These are phyloP conservation scores for Tetraneura akinire DNA, from an alignment of 1,140 invertebrate genomes.

Conservation along the genomic window DNA sequence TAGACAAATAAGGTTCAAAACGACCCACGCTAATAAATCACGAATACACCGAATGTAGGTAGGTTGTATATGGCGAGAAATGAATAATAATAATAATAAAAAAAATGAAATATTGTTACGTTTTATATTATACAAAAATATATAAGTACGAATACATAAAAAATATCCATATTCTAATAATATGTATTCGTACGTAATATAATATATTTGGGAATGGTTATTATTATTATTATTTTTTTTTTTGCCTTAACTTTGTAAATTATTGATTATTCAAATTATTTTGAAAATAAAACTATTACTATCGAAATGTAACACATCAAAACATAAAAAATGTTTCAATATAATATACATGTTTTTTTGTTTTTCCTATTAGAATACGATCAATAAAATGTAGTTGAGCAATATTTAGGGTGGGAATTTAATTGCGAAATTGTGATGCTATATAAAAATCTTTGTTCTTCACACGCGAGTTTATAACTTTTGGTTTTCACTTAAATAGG, in stretches of 20 bases:
- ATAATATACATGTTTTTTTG: background rate
- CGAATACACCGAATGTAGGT: background rate
- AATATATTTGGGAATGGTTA: too few species aligned
- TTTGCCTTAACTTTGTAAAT: too few species aligned
- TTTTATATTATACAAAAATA: too few species aligned
- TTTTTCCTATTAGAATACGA: background rate
- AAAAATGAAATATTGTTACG: too few species aligned
- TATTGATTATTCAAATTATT: too few species aligned
- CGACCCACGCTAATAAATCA: slow-evolving; percentile 17
- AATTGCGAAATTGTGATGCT: slow-evolving; percentile 35
- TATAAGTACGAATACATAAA: too few species aligned
- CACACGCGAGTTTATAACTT: slow-evolving; percentile 4
- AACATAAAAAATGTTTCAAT: background rate
- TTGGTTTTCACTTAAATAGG: slow-evolving; percentile 33
- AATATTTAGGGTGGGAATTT: slow-evolving; percentile 26
- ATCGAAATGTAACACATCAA: background rate
- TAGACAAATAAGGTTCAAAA: slow-evolving; percentile 36
- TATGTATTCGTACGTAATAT: too few species aligned
- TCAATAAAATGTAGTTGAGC: background rate
- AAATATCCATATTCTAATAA: too few species aligned
- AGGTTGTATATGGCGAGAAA: too few species aligned
- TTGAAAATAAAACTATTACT: too few species aligned
- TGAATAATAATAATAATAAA: too few species aligned
- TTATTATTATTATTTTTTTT: too few species aligned
- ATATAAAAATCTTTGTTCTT: background rate